Evolutionary conservation across 1,140 invertebrate species (phyloP).

Genomic region (Vanessa atalanta): DNA sequence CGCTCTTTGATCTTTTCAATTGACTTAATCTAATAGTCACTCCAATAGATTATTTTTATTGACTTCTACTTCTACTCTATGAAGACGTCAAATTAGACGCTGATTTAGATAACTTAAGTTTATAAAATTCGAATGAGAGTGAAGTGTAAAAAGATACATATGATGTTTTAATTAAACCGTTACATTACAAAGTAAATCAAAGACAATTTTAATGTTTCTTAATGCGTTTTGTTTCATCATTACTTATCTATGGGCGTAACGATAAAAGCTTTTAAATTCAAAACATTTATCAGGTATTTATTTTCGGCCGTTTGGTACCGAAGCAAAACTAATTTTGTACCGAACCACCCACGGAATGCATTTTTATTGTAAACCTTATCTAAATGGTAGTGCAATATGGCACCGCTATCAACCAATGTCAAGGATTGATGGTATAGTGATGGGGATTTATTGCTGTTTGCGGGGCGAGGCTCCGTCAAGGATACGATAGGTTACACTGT

Average conservation of each 20-base stretch:
- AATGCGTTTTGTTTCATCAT: background rate
- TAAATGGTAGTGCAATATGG: slow-evolving; percentile 69
- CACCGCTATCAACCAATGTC: slow-evolving; percentile 62
- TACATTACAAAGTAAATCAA: background rate
- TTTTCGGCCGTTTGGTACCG: background rate
- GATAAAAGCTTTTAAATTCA: background rate
- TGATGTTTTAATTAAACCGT: background rate
- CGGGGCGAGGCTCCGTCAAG: slow-evolving; percentile 59
- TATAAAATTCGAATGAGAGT: background rate
- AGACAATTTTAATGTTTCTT: background rate
- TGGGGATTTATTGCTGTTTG: slow-evolving; percentile 70
- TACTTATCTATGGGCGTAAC: background rate
- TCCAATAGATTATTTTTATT: slow-evolving; percentile 55
- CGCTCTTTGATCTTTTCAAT: slow-evolving; percentile 67
- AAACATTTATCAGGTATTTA: background rate
- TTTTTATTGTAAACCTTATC: slow-evolving; percentile 68
- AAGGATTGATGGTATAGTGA: slow-evolving; percentile 66
- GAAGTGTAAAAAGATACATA: background rate
- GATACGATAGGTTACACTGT: slow-evolving; percentile 55
- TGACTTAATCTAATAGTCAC: slow-evolving; percentile 64
- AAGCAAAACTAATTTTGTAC: slow-evolving; percentile 2
- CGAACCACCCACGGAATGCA: slow-evolving; percentile 51
- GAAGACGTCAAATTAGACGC: slow-evolving; percentile 11
- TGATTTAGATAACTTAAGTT: slow-evolving; percentile 29
- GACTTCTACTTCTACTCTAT: slow-evolving; percentile 40